Evolutionary conservation across 2,113 vertebrate species (phyloP), one percentile per base, ranked within the genome.

Genomic region (Gallinago media): DNA sequence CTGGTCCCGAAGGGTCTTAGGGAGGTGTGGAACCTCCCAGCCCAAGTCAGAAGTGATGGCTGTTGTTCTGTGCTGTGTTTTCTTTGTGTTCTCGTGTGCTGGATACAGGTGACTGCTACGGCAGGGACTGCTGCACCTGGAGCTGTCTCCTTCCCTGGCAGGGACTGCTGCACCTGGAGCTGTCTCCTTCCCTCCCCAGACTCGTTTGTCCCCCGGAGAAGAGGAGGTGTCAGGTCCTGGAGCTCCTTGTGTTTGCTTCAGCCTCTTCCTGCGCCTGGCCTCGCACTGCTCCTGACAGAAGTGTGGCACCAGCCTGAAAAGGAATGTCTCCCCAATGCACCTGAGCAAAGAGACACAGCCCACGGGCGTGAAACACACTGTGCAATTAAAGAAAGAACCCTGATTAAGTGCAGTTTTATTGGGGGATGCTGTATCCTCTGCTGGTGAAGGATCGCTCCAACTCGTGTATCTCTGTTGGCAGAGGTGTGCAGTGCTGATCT

Each of bases 11-110:
- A 42, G 58, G 25, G 49, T 12, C 62, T 16, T n/a, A 16, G n/a
- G 0, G 26, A 25, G 20, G 56, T 52, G 34, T 25, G 15, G 55
- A 26, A 12, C 2, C 3, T 19, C 32, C 12, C 1, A 50, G 68
- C 12, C 74, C 9, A 11, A 13, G n/a, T 62, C 42, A 50, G 49
- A 40, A 20, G 7, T 15, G 4, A 12, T 26, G 32, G 5, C 0
- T 22, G 0, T 34, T 65, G n/a, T n/a, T n/a, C 27, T 21, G 32
- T 6, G 4, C 34, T 46, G 27, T 12, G 0, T 52, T 76, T 80
- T 47, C 25, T 23, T 31, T 50, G 56, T 1, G 3, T n/a, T 0
- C 36, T 38, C 3, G 0, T 4, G 31, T 25, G 13, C 26, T 65
- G 9, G 12, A 1, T 32, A 2, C 65, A 23, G 46, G 19, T 17